phyloP scores from a whole-genome alignment of 2,888 invertebrate genomes.

The Buathra laborator region DNA sequence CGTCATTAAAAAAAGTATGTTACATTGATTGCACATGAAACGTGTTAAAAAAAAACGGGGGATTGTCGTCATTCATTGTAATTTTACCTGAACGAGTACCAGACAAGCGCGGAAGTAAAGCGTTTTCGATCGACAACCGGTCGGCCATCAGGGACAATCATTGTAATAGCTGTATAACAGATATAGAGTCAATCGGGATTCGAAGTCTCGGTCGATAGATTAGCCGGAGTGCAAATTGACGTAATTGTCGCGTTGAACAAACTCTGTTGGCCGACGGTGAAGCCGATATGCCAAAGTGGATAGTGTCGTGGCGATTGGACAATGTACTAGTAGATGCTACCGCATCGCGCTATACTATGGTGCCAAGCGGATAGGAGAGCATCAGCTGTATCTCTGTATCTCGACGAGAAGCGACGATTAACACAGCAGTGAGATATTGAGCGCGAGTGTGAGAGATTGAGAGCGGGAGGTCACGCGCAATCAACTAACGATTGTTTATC shows the following conservation, averaged over 20 bases:
- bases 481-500: constrained; percentile 79
- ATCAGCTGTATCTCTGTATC: constrained; percentile 32
- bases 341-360: background rate
- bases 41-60: background rate
- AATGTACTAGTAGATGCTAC: constrained; percentile 1
- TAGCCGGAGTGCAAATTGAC: constrained; percentile 63
- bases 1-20: background rate
- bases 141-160: constrained; percentile 46
- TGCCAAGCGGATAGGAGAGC: background rate
- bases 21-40: background rate
- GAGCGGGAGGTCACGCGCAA: constrained; percentile 67
- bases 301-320: constrained; percentile 45
- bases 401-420: constrained; percentile 41
- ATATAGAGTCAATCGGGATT: constrained; percentile 60
- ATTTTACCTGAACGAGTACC: constrained; percentile 2
- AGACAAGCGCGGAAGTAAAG: background rate
- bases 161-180: constrained; percentile 50
- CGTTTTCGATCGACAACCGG: constrained; percentile 23
- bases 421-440: constrained; percentile 48
- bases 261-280: constrained; percentile 32
- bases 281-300: constrained; percentile 62
- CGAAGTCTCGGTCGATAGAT: constrained; percentile 63
- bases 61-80: background rate
- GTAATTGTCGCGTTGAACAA: constrained; percentile 63
- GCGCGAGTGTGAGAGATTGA: constrained; percentile 47